Conservation (phyloP, 2,888 invertebrate species). For the Amphimallon solstitiale region DNA sequence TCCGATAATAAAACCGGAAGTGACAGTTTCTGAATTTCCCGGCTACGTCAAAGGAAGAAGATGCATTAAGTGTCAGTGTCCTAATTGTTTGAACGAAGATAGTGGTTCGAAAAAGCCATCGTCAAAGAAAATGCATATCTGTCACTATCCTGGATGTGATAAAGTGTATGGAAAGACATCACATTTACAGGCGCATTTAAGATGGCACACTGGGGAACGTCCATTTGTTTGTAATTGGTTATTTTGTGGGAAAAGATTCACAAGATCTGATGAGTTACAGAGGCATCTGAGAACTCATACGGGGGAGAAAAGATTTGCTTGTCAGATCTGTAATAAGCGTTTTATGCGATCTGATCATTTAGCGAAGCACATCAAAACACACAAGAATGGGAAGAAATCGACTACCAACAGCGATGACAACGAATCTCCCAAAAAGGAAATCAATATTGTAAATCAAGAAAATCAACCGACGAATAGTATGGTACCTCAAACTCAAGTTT, state of each 20-base stretch:
- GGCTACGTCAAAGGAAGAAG: conserved; percentile 69
- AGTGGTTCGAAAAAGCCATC: conserved; percentile 82
- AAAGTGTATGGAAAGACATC: conserved; percentile 94
- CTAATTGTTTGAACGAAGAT: conserved; percentile 83
- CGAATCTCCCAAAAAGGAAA: conserved; percentile 32
- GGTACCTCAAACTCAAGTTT: conserved; percentile 29
- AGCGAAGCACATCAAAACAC: conserved; percentile 92
- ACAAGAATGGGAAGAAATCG: conserved; percentile 70
- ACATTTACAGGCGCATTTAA: conserved; percentile 78
- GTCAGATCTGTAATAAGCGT: conserved; percentile 86
- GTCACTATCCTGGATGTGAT: conserved; percentile 87
- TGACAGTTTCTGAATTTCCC: conserved; percentile 54
- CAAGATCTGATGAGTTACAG: conserved; percentile 90
- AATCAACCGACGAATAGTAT: conserved; percentile 20
- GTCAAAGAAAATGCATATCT: conserved; percentile 85
- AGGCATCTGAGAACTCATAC: conserved; percentile 90
- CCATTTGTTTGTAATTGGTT: conserved; percentile 91
- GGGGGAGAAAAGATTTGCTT: conserved; percentile 88
- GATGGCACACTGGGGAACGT: conserved; percentile 94
- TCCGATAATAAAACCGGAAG: conserved; percentile 62
- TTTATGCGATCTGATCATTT: conserved; percentile 95
- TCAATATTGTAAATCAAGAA: conserved; percentile 25
- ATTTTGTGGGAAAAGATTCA: conserved; percentile 91
- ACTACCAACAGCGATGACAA: conserved; percentile 48
- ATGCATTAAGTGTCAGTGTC: conserved; percentile 82